These are phyloP conservation scores for Tetramorium simillimum DNA, from an alignment of 1,140 invertebrate genomes.

Conservation along the genomic window DNA sequence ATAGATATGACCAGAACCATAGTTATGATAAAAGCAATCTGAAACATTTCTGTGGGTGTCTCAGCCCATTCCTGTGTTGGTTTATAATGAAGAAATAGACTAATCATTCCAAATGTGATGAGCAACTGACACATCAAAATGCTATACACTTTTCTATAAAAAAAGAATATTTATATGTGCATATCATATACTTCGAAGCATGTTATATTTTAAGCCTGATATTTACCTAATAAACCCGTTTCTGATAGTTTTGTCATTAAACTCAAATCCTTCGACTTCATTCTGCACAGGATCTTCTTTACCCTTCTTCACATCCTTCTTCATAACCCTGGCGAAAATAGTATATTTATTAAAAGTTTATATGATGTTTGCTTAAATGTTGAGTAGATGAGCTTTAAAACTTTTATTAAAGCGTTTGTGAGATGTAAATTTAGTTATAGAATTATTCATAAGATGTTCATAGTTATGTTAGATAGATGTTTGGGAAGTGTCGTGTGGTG, in stretches of 20 bases:
- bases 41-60: conserved; percentile 84
- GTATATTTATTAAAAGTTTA: no score
- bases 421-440: no score
- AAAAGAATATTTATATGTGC: conserved; percentile 67
- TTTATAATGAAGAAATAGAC: conserved; percentile 90
- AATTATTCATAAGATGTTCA: no score
- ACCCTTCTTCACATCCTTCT: no score
- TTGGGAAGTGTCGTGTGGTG: no score
- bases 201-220: background rate
- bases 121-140: conserved; percentile 93
- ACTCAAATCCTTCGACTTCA: conserved; percentile 90
- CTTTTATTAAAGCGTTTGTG: no score
- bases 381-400: no score
- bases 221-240: conserved; percentile 91
- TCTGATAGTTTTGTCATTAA: conserved; percentile 91
- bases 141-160: conserved; percentile 91
- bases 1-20: no score
- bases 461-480: no score
- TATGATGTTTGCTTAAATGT: no score
- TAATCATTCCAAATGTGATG: conserved; percentile 92
- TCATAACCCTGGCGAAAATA: no score
- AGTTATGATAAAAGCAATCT: conserved; percentile 89
- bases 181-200: conserved; percentile 15
- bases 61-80: conserved; percentile 87
- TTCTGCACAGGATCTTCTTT: conserved; percentile 87